Evolutionary conservation across 2,797 vertebrate genomes (phyloP), one percentile per base, ranked within the genome.

Genomic region (Taenioides sp.): DNA sequence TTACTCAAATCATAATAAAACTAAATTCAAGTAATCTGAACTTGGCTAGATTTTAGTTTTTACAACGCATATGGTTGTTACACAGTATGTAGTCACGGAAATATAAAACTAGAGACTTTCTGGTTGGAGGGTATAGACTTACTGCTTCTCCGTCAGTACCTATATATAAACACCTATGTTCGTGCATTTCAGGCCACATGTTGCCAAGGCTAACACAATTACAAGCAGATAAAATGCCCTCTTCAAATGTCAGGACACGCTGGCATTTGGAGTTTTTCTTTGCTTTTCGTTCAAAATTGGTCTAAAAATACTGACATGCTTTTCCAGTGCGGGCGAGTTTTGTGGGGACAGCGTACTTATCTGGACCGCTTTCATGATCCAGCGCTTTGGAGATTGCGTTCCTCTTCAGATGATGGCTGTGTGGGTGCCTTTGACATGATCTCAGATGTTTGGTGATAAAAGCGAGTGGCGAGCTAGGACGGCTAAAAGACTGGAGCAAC

Each of bases 361-460:
- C 22, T n/a, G 5, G 37, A 23, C 20, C 12, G 4, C 62, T 64
- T 64, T 43, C 11, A 64, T 43, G 37, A 16, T 64, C 14, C 10
- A 12, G 9, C 37, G 23, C 18, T 64, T 64, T 25, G 43, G 37
- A 43, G 62, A 64, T 25, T 3, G 12, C 20, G 37, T 23, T 47
- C 34, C 43, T 25, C 62, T 37, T 43, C 62, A 64, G 34, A 64
- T 64, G 62, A 64, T 23, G 14, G 61, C 61, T 23, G 34, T 3
- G 34, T 22, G 60, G 37, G 37, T 64, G 9, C 37, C 62, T 64
- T 47, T 64, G 62, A 64, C 62, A 47, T 16, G 37, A 47, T 25
- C 37, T 23, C 37, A 64, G 62, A 64, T 47, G 62, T 47, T 64
- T 25, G 62, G n/a, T 7, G 62, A 64, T 64, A 47, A 64, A 47